Base-by-base conservation (phyloP, 2,797 vertebrate species). In the Carduelis carduelis region DNA sequence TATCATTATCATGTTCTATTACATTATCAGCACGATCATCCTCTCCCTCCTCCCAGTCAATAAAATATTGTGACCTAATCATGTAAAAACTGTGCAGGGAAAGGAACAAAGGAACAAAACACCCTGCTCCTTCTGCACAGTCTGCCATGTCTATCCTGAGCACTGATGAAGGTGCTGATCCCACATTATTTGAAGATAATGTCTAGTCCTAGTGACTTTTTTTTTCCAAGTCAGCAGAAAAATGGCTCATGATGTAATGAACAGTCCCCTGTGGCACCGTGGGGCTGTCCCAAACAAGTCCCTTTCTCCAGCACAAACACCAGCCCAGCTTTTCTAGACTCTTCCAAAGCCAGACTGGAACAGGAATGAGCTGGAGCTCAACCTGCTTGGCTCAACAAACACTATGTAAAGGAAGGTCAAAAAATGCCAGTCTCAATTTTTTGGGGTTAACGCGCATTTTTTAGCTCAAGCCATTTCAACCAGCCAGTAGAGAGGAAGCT, bases 361-460 rank as follows among this genome's bases (percentile, higher is more conserved):
- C 20, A 55, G 24, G 27, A 78, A 78, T 0, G 8, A 92, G 20
- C 17, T 14, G 19, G 24, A 76, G 32, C 55, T 82, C 74, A 43
- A 64, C 22, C 56, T 28, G 18, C 53, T 66, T 32, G 46, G 46
- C 46, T 55, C 17, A 0, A 71, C 13, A 0, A 65, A 78, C 19
- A 8, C 1, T 2, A 23, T 16, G 87, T 43, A 82, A 75, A 56
- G n/a, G 8, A 20, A 57, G 4, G 55, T 28, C 27, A 69, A 41
- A 76, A 72, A 61, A 6, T 0, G 0, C 16, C n/a, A 16, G 5
- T 2, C 19, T 26, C 3, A 2, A 11, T 52, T 65, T 52, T 20
- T 16, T 5, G 37, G 32, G 56, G 26, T 34, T 66, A 21, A 35
- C 0, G 8, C 1, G 0, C 2, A 10, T 22, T 22, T 18, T 47